Conservation (phyloP, 2,797 vertebrate genomes). For the Epinephelus coioides region DNA sequence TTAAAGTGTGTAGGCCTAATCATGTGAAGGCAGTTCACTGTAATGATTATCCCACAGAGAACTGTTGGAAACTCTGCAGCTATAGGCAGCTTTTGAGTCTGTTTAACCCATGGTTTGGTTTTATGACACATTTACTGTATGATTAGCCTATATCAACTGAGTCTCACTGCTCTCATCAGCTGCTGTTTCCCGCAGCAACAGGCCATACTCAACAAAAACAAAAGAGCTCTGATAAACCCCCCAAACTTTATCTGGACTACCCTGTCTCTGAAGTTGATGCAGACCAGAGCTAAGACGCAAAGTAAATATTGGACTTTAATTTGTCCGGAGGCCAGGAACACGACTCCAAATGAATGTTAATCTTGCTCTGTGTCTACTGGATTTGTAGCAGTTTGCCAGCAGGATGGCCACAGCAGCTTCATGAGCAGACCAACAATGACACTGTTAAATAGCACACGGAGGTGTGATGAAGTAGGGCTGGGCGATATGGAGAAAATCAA, state of each 20-base stretch:
- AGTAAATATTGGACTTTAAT: conserved; percentile 29
- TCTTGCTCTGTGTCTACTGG: conserved; percentile 2
- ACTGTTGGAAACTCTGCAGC: conserved; percentile 1
- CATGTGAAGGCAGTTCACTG: neutral
- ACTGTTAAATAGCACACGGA: neutral
- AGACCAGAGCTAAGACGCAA: conserved; percentile 1
- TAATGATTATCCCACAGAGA: neutral
- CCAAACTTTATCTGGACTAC: neutral
- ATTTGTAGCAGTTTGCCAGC: neutral
- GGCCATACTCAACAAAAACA: neutral
- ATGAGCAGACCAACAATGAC: neutral
- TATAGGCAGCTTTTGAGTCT: neutral
- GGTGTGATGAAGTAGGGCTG: no score
- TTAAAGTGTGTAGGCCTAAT: neutral
- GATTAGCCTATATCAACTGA: no score
- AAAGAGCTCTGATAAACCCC: neutral
- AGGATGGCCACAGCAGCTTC: neutral
- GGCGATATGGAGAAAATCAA: no score
- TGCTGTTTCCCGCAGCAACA: neutral
- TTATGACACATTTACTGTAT: no score
- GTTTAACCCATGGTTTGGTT: neutral
- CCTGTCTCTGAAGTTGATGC: neutral
- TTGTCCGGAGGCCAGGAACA: conserved; percentile 6
- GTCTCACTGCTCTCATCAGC: neutral
- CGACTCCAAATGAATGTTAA: conserved; percentile 14